Evolutionary conservation across 1,140 invertebrate species (phyloP), one percentile per base, ranked within the genome.

Genomic region (Solen grandis): DNA sequence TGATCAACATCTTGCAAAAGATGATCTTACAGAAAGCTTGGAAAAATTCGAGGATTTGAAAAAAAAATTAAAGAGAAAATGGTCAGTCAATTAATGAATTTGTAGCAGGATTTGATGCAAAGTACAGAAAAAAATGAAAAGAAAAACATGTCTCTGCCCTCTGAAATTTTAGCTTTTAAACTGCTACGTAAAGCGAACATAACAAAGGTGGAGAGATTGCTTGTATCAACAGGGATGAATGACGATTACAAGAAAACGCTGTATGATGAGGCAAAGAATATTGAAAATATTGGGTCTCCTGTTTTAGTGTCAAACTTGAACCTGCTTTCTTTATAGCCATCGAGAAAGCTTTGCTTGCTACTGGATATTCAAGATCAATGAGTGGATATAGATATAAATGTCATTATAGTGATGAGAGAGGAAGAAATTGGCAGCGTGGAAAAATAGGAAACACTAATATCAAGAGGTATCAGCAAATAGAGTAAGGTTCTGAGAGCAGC

Each of bases 101-200:
- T 36, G 82, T 62, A 54, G 35, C 77, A 10, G 22, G 22, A 31
- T 38, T 63, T 77, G 75, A 83, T 25, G 52, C 52, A 22, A 83
- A 83, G 36, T 83, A 85, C 59, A 66, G 70, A 31, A 77, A 83
- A 63, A 83, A 77, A 77, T n/a, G 81, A 74, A 62, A 84, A 82
- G 36, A 85, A 80, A 38, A 76, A 68, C n/a, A 82, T 84, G 76
- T 84, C 38, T 22, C 50, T 81, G n/a, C 80, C 73, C 19, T 10
- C 8, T 46, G 41, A 46, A 19, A 46, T 46, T 10, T 19, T 19
- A 19, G 41, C 41, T 46, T 46, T 46, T 19, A 46, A 46, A 19
- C 41, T 46, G 41, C 41, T 46, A 19, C 8, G 41, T 8, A 46
- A 46, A 19, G 41, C 41, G 8, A 46, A 46, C 41, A 46, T 46